Evolutionary conservation across 2,888 invertebrate genomes (phyloP), one percentile per base, ranked within the genome.

Genomic region (Buathra laborator): DNA sequence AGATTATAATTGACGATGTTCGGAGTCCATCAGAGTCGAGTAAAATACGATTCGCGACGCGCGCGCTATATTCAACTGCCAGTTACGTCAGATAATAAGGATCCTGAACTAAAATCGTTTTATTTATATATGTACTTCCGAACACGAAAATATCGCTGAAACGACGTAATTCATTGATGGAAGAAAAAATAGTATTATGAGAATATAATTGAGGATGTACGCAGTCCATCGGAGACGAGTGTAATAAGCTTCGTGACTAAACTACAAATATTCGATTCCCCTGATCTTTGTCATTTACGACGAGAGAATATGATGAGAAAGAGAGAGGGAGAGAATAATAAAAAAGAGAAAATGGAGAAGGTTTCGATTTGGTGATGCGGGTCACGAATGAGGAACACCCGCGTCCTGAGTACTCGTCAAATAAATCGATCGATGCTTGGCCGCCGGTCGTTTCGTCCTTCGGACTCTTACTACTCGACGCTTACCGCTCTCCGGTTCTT

Each of bases 301-400:
- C 2, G 37, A 70, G 6, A n/a, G 51, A 51, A 66, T n/a, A 67
- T 46, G 48, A 62, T 43, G 46, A 64, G 62, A 76, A 68, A 37
- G 68, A 56, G 24, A 67, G 16, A 79, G 67, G 29, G 68, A 3
- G 32, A 10, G 43, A 9, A 7, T 43, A 16, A 19, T 14, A 24
- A 46, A 10, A 44, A 44, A 37, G 7, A 67, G 29, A 62, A 59
- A 83, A 80, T 76, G 67, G 56, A 68, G 75, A 71, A 32, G 56
- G 12, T 46, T 79, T 81, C 64, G 76, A 85, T 85, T 43, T 56
- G 74, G 68, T 12, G 70, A 84, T 80, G 81, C 83, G 74, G 81
- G 83, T 86, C 83, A 86, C 83, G 83, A 74, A 74, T 75, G 62
- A 68, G 67, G 74, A 86, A 83, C 70, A 71, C 66, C 53, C 74